phyloP scores from a whole-genome alignment of 2,797 vertebrate species.

The Chromis chromis region DNA sequence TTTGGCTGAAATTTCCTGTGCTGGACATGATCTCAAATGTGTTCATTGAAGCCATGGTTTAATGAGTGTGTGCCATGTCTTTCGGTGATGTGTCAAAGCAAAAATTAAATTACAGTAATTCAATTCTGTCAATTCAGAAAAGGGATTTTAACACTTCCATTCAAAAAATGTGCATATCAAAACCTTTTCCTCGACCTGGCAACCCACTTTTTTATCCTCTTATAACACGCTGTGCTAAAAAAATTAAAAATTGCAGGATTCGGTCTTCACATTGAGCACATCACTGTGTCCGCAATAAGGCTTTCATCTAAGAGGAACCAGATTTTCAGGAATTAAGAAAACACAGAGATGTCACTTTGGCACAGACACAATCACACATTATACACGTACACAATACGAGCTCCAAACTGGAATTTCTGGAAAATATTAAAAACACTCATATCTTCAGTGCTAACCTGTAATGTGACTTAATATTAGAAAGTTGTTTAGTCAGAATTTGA shows the following conservation, averaged over 20 bases:
- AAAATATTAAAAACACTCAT: conserved; percentile 16
- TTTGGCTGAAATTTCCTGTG: not conserved
- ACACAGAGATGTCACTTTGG: not conserved
- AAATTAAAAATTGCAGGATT: not conserved
- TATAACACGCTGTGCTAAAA: conserved; percentile 5
- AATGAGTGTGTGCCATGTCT: not conserved
- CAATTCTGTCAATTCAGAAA: not conserved
- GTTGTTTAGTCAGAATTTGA: not conserved
- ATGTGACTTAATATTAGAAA: not conserved
- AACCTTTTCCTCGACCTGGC: conserved; percentile 18
- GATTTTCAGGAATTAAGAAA: conserved; percentile 43
- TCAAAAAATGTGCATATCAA: not conserved
- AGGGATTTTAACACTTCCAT: not conserved
- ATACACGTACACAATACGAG: not conserved
- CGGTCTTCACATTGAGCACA: not conserved
- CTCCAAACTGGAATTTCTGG: not conserved
- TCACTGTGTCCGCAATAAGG: conserved; percentile 6
- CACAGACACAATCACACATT: not conserved
- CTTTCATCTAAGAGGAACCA: conserved; percentile 25
- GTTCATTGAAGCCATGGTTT: not conserved
- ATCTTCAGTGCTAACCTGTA: not conserved
- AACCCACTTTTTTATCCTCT: not conserved
- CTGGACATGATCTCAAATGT: not conserved
- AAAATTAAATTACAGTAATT: not conserved
- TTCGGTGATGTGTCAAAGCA: not conserved